Conservation (phyloP, 2,797 vertebrate genomes). For the Saxicola maurus region DNA sequence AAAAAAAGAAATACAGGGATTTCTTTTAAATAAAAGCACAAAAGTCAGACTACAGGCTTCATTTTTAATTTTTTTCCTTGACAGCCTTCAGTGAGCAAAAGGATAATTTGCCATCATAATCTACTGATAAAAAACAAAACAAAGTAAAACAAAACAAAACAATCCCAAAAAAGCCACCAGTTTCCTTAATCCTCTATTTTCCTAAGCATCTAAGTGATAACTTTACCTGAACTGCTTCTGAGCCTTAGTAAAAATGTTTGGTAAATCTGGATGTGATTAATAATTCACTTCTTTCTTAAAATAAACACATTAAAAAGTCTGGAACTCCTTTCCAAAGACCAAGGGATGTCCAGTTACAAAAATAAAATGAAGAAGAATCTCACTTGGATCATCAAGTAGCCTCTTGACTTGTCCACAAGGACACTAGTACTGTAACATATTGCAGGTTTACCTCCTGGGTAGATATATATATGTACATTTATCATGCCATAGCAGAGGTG, state of each 20-base stretch:
- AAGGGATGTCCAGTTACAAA: not conserved
- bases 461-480: not conserved
- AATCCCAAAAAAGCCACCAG: too few species aligned
- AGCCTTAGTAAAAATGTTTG: not conserved
- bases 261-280: constrained; percentile 2
- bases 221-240: constrained; percentile 15
- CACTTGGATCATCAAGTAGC: not conserved
- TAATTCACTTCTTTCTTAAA: not conserved
- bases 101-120: not conserved
- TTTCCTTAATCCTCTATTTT: not conserved
- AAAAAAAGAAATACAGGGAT: not conserved
- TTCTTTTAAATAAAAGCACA: not conserved
- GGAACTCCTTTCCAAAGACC: not conserved
- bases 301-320: not conserved
- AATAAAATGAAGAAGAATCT: not conserved
- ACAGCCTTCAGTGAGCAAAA: not conserved
- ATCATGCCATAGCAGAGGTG: not conserved
- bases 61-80: not conserved
- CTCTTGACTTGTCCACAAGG: not conserved
- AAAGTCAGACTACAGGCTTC: not conserved
- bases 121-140: not conserved
- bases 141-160: not conserved
- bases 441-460: not conserved
- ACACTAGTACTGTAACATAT: not conserved
- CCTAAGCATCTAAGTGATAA: not conserved